phyloP scores from a whole-genome alignment of 2,113 vertebrate species.

The Hydrolagus affinis region DNA sequence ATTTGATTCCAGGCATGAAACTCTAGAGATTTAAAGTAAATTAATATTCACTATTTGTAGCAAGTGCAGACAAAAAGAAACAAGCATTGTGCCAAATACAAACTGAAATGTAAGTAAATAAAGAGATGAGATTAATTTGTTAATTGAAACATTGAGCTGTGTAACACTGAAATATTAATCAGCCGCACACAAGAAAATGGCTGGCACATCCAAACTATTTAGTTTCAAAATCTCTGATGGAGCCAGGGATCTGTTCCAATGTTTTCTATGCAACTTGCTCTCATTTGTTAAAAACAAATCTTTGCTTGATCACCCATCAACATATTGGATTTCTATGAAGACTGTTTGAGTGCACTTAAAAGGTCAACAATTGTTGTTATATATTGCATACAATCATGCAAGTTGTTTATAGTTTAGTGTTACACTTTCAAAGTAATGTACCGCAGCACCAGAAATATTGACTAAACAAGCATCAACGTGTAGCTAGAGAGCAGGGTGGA shows the following conservation, averaged over 20 bases:
- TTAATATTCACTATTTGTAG: constrained; percentile 23
- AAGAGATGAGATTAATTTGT: constrained; percentile 1
- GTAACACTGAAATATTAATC: constrained; percentile 19
- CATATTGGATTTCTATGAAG: neutral
- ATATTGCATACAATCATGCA: neutral
- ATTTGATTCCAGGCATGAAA: constrained; percentile 20
- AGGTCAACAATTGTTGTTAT: neutral
- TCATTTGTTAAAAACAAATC: neutral
- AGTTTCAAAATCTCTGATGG: constrained; percentile 21
- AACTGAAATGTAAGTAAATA: neutral
- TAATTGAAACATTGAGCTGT: neutral
- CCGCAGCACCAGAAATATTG: neutral
- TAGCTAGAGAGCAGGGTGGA: neutral
- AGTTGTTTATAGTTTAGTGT: neutral
- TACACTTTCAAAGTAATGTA: neutral
- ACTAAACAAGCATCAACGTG: neutral
- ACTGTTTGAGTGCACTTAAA: neutral
- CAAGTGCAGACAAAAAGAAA: constrained; percentile 1
- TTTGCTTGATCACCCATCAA: too few species aligned
- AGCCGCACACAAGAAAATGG: neutral
- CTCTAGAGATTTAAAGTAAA: constrained; percentile 1
- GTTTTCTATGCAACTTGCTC: neutral
- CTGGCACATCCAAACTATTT: neutral
- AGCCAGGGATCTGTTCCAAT: neutral
- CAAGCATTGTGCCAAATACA: neutral